Conservation (phyloP, 2,797 vertebrate species). For the Microchirus variegatus region DNA sequence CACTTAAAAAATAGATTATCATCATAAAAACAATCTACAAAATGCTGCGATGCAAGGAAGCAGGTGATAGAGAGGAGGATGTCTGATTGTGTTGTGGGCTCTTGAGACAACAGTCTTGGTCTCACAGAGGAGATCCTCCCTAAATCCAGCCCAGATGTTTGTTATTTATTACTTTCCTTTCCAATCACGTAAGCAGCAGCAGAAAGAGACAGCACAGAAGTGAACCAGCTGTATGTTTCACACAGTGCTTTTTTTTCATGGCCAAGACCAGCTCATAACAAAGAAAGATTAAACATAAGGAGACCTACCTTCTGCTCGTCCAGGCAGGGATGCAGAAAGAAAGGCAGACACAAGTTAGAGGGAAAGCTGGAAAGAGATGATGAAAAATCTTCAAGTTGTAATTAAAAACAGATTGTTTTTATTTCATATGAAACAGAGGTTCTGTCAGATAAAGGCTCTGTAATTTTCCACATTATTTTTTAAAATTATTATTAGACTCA, state of each 20-base stretch:
- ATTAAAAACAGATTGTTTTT: not conserved
- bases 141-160: too few species aligned
- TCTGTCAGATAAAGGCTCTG: not conserved
- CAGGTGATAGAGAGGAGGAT: too few species aligned
- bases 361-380: constrained; percentile 36
- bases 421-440: not conserved
- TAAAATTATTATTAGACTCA: too few species aligned
- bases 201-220: constrained; percentile 3
- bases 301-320: constrained; percentile 74
- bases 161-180: too few species aligned
- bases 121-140: too few species aligned
- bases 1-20: too few species aligned
- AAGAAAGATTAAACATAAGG: not conserved
- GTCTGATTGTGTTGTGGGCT: too few species aligned
- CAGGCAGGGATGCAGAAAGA: constrained; percentile 38
- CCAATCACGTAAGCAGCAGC: not conserved
- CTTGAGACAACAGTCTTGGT: too few species aligned
- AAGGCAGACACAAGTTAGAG: constrained; percentile 50
- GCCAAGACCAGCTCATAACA: not conserved
- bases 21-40: too few species aligned
- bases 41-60: too few species aligned
- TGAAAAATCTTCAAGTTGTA: constrained; percentile 8
- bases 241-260: not conserved
- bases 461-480: too few species aligned
- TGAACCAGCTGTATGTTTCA: constrained; percentile 3